Percentiles rank a stretch among this genome's conserved stretches.
These are phyloP conservation scores for Clunio marinus DNA, from an alignment of 2,888 invertebrate genomes.

Conservation along the genomic window DNA sequence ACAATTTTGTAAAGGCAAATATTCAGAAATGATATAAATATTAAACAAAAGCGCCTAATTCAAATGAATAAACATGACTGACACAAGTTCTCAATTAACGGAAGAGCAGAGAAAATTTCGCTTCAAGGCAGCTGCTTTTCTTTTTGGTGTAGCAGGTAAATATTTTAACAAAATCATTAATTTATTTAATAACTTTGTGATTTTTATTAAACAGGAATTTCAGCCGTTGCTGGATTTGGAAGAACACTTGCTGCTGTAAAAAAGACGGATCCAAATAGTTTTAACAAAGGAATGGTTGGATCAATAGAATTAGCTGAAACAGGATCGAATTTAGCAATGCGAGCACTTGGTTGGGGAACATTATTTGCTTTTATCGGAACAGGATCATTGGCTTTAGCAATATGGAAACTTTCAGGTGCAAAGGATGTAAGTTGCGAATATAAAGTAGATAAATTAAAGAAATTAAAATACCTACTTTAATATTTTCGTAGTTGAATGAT, in stretches of 20 bases:
- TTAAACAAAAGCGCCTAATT: background rate
- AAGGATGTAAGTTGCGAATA: constrained; percentile 64
- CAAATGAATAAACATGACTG: background rate
- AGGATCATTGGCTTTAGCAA: constrained; percentile 70
- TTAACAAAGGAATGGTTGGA: constrained; percentile 66
- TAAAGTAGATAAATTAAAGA: too few relatives aligned
- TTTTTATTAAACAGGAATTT: constrained; percentile 63
- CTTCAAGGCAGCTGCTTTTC: constrained; percentile 9
- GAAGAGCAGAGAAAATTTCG: constrained; percentile 3
- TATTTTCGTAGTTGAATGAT: constrained; percentile 77
- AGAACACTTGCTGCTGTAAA: constrained; percentile 71
- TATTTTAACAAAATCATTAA: too few relatives aligned
- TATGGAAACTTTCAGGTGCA: constrained; percentile 88
- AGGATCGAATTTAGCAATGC: constrained; percentile 71
- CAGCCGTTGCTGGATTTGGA: constrained; percentile 77
- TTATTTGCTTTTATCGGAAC: constrained; percentile 83
- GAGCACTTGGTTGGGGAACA: constrained; percentile 85
- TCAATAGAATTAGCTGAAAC: constrained; percentile 65
- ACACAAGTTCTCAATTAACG: too few relatives aligned
- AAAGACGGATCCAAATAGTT: constrained; percentile 72
- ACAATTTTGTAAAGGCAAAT: too few relatives aligned
- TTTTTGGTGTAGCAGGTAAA: constrained; percentile 20
- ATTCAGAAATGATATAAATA: too few relatives aligned
- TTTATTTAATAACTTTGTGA: background rate
- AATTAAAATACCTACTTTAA: too few relatives aligned